Base-by-base conservation (phyloP, 1,140 invertebrate species). In the Heliconius hermathena region DNA sequence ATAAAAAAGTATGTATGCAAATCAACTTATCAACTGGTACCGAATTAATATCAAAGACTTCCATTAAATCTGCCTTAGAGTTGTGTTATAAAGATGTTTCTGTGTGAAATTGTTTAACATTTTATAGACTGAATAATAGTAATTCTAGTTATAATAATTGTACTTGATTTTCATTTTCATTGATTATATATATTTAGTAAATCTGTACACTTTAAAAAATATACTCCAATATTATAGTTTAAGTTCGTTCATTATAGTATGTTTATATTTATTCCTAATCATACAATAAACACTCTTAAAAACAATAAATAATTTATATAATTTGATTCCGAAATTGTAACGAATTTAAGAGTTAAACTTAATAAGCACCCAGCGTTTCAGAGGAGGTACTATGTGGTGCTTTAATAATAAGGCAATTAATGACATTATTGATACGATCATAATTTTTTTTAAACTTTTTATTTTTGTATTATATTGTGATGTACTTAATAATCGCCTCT, bases 401-500 rank as follows among this genome's bases (percentile, higher is more conserved):
- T 80, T 76, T 76, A 80, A 38, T 54, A 29, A 54, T 73, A 80
- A 29, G 66, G 22, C 75, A 80, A 76, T 76, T 38, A 60, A 57
- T 79, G 75, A 26, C 79, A 71, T 75, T 71, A 71, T 79, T 74
- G 16, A 38, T 70, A 52, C 49, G 70, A 75, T 41, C 60, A 54
- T 74, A 18, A 33, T 71, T 71, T 76, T 71, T 71, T 49, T 38
- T 57, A 60, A 29, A 33, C 36, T 73, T 79, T 71, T 80, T 79
- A 70, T 80, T 80, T 81, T 81, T 81, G 74, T 83, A 83, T 83
- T 46, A 79, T 78, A 79, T 76, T 77, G 49, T 76, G 36, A 72
- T 76, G 79, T 87, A 87, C 84, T 83, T 85, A 87, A 83, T 81
- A 73, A 85, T 87, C 81, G 84, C 86, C 89, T 93, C 91, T 91